Percentiles rank a stretch among this genome's conserved stretches.
phyloP scores from a whole-genome alignment of 2,797 vertebrate species.

The Sarcophilus harrisii region DNA sequence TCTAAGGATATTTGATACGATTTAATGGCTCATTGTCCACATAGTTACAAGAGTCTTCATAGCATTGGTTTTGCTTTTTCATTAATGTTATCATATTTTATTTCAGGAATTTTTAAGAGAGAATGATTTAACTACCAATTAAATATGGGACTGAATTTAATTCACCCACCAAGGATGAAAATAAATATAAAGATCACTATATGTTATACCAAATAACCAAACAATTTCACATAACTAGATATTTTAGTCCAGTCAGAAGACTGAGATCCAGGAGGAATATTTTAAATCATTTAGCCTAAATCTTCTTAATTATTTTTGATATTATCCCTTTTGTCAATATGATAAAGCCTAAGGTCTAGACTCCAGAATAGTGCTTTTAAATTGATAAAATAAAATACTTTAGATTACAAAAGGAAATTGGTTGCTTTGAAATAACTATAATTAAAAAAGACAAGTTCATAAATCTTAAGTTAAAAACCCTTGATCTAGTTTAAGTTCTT shows the following conservation, averaged over 20 bases:
- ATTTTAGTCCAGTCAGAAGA: background rate
- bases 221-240: background rate
- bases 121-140: background rate
- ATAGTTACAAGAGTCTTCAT: constrained; percentile 2
- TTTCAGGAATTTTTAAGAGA: background rate
- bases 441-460: background rate
- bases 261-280: background rate
- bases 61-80: background rate
- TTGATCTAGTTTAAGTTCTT: background rate
- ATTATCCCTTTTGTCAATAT: background rate
- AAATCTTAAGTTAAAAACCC: background rate
- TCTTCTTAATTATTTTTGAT: background rate
- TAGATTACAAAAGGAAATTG: background rate
- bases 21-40: background rate
- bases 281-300: background rate
- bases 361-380: background rate
- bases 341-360: background rate
- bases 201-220: background rate
- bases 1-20: background rate
- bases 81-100: constrained; percentile 7
- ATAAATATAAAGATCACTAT: background rate
- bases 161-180: background rate
- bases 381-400: background rate
- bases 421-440: background rate
- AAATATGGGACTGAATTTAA: background rate